phyloP scores from a whole-genome alignment of 2,113 vertebrate species.

The Ramphastos sulfuratus region DNA sequence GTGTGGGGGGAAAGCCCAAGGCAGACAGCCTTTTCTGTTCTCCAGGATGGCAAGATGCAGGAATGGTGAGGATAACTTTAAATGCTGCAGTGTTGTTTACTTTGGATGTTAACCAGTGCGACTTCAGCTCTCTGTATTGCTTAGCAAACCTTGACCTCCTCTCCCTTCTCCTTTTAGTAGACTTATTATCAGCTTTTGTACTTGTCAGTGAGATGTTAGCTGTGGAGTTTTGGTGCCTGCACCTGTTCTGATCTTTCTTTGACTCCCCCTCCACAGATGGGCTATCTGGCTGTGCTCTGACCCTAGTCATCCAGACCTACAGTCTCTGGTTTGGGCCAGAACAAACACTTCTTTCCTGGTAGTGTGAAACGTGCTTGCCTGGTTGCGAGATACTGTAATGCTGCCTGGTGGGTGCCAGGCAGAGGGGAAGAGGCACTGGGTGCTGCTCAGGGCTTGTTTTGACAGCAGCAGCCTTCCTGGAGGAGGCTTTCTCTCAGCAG shows the following conservation, averaged over 20 bases:
- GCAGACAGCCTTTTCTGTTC: background rate
- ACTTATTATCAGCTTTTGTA: background rate
- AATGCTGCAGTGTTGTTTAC: background rate
- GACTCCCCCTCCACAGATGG: background rate
- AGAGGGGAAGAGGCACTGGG: background rate
- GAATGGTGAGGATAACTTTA: constrained; percentile 38
- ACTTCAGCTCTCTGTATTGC: background rate
- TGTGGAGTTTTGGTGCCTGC: background rate
- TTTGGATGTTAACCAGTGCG: constrained; percentile 40
- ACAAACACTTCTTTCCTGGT: rapidly evolving
- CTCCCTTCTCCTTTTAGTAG: background rate
- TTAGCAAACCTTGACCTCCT: background rate
- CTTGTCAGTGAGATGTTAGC: background rate
- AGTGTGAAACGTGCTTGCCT: rapidly evolving
- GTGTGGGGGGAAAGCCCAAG: background rate
- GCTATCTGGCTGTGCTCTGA: background rate
- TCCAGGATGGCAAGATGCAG: background rate
- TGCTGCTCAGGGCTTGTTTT: background rate
- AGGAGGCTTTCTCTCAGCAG: constrained; percentile 6
- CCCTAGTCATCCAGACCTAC: rapidly evolving
- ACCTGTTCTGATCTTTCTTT: background rate
- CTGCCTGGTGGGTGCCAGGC: background rate
- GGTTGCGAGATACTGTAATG: background rate
- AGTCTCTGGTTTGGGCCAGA: background rate
- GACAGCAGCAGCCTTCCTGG: background rate